These are phyloP conservation scores for Lissocephala sabroskyi DNA, from an alignment of 2,888 invertebrate species.

Conservation along the genomic window DNA sequence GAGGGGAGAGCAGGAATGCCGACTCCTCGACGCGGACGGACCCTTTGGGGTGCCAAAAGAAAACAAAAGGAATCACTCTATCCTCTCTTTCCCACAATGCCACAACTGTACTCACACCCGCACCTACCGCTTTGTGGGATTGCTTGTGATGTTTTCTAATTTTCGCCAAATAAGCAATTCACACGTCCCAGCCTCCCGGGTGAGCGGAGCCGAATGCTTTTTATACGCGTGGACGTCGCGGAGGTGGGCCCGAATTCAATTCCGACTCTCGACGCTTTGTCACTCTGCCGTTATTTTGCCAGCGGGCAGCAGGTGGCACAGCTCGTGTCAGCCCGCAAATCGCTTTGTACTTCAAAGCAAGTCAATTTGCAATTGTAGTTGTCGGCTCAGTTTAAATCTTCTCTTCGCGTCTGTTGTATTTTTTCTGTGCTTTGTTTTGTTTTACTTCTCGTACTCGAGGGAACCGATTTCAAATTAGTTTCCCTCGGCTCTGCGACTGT, in stretches of 20 bases:
- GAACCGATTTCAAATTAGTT: no score
- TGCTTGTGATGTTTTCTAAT: conserved; percentile 54
- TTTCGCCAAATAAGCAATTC: conserved; percentile 59
- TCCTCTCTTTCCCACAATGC: no score
- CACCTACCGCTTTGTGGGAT: background rate
- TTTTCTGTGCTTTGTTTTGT: conserved; percentile 16
- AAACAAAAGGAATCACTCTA: no score
- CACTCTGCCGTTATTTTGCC: conserved; percentile 38
- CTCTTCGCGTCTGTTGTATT: conserved; percentile 18
- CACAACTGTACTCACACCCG: no score
- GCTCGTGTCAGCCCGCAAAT: conserved; percentile 29
- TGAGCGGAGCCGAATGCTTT: background rate
- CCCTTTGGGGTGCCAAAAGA: no score
- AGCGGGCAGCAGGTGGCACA: conserved; percentile 40
- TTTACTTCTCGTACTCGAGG: no score
- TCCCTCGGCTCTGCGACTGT: background rate
- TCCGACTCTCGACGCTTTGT: conserved; percentile 20
- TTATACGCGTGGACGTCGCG: background rate
- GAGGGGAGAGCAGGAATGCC: no score
- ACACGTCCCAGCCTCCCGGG: conserved; percentile 37
- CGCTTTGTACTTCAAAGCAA: conserved; percentile 59
- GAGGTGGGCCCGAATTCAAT: conserved; percentile 41
- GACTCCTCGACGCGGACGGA: no score
- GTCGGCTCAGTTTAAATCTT: conserved; percentile 5
- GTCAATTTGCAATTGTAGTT: conserved; percentile 34